Evolutionary conservation across 2,113 vertebrate species (phyloP).

Genomic region (Thamnaconus septentrionalis): DNA sequence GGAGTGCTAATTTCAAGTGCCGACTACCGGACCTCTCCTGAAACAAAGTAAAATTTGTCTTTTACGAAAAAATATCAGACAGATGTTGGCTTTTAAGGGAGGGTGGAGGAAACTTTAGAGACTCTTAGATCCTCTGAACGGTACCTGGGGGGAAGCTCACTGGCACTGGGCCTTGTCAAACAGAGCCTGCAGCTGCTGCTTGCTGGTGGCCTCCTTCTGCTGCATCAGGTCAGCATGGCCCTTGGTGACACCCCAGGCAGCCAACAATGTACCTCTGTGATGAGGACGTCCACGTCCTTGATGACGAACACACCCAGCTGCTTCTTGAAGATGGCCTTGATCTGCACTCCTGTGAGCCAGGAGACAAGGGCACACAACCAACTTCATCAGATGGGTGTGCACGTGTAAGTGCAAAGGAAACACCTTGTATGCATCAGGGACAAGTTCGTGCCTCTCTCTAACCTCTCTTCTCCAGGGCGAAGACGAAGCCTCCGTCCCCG

Average conservation of each 20-base stretch:
- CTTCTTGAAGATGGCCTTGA: conserved; percentile 88
- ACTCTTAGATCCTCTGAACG: neutral
- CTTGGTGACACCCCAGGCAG: conserved; percentile 91
- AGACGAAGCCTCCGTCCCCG: conserved; percentile 95
- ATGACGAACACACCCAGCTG: conserved; percentile 87
- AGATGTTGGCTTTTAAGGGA: too few species aligned
- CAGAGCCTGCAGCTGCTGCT: conserved; percentile 86
- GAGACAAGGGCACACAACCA: neutral
- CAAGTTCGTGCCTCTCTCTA: conserved; percentile 86
- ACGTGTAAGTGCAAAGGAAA: too few species aligned
- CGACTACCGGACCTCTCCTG: too few species aligned
- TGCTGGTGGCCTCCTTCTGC: conserved; percentile 89
- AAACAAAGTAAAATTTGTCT: neutral
- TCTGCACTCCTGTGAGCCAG: conserved; percentile 81
- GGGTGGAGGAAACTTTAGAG: conserved; percentile 20
- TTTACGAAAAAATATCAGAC: conserved; percentile 2
- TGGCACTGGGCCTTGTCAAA: conserved; percentile 76
- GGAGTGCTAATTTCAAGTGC: too few species aligned
- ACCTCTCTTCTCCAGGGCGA: conserved; percentile 95
- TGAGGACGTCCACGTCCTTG: conserved; percentile 93
- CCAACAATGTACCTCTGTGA: conserved; percentile 85
- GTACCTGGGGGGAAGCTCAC: conserved; percentile 31
- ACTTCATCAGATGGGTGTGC: too few species aligned
- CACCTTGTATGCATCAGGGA: too few species aligned
- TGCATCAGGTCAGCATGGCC: conserved; percentile 89